Base-by-base conservation (phyloP, 1,140 invertebrate genomes). In the Zophobas morio region DNA sequence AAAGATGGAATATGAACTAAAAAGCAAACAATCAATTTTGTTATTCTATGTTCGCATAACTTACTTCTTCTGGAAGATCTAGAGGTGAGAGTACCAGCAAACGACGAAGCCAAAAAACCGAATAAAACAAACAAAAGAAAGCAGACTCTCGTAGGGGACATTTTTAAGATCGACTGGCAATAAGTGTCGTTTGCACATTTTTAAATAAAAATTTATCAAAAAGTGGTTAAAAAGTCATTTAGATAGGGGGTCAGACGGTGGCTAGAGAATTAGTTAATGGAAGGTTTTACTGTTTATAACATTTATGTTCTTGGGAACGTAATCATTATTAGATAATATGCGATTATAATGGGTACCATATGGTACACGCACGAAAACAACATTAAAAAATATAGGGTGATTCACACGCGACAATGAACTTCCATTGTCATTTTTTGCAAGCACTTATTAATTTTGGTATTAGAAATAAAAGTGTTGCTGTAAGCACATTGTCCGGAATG, bases 1-100 rank as follows among this genome's bases (percentile, higher is more conserved):
- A 89, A 81, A 83, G 87, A 88, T 36, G 72, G 72, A 6, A 74
- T 3, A 42, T 60, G 72, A 3, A 74, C 72, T 74, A 39, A 6
- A 60, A 60, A 0, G 32, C 1, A 49, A 6, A 74, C 37, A 8
- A 60, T 60, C 36, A 60, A 60, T 5, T 20, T 51, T n/a, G 8
- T n/a, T 32, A 66, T 42, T 1, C 40, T 0, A 20, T 20, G 49
- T 51, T 51, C 20, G 4, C 6, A 20, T 0, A 20, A 66, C 39
- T 66, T 42, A 66, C 60, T 34, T 42, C 37, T 40, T 42, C 35
- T 40, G 1, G 60, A 32, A 8, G 60, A 66, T 46, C 60, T 37
- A 2, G 60, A 66, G 32, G 33, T 8, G n/a, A 39, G 60, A 8
- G 60, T 4, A 20, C 33, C 39, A n/a, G 60, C 39, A 20, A 42